phyloP scores from a whole-genome alignment of 2,888 invertebrate species.

The Folsomia manolachei region DNA sequence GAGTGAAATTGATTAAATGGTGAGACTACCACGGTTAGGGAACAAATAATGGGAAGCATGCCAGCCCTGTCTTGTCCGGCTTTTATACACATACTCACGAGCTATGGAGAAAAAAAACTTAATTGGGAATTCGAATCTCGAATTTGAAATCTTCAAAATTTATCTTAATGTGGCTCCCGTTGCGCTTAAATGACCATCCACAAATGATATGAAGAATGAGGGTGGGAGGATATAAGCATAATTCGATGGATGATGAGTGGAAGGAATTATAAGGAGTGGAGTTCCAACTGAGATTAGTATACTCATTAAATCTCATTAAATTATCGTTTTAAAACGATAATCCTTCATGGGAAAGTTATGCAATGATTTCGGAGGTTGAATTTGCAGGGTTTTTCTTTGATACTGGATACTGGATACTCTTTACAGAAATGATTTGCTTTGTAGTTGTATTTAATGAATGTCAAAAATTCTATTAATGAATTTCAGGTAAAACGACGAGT shows the following conservation, averaged over 20 bases:
- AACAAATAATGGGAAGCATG: background rate
- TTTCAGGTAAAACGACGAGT: conserved; percentile 42
- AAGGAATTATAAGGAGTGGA: background rate
- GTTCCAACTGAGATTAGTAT: background rate
- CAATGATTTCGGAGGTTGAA: no score
- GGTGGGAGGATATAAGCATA: background rate
- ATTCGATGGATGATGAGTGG: conserved; percentile 4
- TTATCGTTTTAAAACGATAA: no score
- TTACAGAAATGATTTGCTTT: no score
- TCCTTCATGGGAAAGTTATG: no score
- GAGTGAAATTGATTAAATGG: background rate
- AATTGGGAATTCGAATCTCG: conserved; percentile 8
- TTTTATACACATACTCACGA: background rate
- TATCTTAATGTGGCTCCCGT: background rate
- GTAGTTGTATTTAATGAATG: background rate
- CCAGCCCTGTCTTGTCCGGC: no score
- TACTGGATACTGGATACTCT: no score
- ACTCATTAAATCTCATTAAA: no score
- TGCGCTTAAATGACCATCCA: background rate
- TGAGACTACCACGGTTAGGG: background rate
- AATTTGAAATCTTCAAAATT: no score
- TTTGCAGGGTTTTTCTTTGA: no score
- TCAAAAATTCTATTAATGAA: no score
- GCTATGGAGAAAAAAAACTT: background rate
- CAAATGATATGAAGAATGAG: background rate